Evolutionary conservation across 2,888 invertebrate species (phyloP).

Genomic region (Penaeus monodon): DNA sequence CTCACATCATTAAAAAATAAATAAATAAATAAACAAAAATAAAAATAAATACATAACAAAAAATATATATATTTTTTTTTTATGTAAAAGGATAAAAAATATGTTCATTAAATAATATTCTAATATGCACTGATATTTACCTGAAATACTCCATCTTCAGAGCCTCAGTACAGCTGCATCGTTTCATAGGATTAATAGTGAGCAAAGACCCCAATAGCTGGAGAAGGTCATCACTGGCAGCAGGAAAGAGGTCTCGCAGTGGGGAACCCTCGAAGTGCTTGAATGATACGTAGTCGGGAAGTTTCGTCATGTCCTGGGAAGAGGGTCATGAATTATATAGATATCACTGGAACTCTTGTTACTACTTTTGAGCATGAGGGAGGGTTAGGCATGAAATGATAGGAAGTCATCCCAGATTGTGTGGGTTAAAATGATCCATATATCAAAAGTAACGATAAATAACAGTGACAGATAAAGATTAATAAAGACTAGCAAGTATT

Average conservation of each 20-base stretch:
- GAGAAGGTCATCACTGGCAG: constrained; percentile 91
- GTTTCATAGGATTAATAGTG: constrained; percentile 83
- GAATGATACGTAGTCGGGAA: constrained; percentile 94
- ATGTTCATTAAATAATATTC: not conserved
- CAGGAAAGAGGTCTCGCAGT: constrained; percentile 92
- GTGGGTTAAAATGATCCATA: no score
- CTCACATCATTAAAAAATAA: no score
- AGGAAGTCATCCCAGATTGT: no score
- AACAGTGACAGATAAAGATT: no score
- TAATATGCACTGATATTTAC: constrained; percentile 68
- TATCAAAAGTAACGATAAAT: no score
- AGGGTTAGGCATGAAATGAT: no score
- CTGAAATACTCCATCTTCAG: constrained; percentile 90
- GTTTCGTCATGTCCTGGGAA: constrained; percentile 67
- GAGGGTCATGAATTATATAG: constrained; percentile 11
- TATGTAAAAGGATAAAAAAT: not conserved
- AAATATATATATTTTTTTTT: no score
- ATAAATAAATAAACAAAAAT: no score
- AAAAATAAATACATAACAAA: no score
- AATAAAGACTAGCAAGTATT: no score
- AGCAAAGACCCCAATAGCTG: constrained; percentile 83
- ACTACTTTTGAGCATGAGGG: no score
- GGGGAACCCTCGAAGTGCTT: constrained; percentile 87
- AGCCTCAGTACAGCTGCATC: constrained; percentile 86
- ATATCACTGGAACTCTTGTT: no score